Evolutionary conservation across 2,888 invertebrate species (phyloP), one percentile per base, ranked within the genome.

Genomic region (Tenthredo amoena): DNA sequence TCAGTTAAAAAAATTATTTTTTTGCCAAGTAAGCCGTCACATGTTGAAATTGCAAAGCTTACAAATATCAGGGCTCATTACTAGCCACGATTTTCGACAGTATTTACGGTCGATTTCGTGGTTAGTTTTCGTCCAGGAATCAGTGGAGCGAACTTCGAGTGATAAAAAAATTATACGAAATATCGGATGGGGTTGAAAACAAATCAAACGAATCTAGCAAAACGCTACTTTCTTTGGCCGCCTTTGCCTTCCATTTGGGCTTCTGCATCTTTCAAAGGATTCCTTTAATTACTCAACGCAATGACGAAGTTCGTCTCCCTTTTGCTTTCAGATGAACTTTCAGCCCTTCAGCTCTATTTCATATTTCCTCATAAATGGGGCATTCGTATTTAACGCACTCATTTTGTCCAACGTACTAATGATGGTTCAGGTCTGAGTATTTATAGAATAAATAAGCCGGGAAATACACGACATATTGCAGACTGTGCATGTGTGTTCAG

Each of bases 281-380:
- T 50, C 83, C 47, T 83, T 83, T 71, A 83, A 83, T 83, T 83
- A 83, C 83, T 83, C 83, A 83, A 83, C 47, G 83, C 21, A 50
- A 68, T 31, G 83, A 68, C 47, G 83, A 83, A 71, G 47, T 50
- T 83, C n/a, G 34, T 83, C 31, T 47, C 31, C 77, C 34, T 10
- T 34, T 31, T 2, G 68, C 26, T 18, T 72, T 21, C 77, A 55
- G 77, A 77, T 34, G 62, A 62, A 81, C 62, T 62, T 40, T 62
- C 62, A 81, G 34, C 15, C 58, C 47, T 47, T 47, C 47, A 15
- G 12, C 21, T 21, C 21, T 81, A 40, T 62, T 58, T 37, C 62
- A 40, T 62, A 40, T 81, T 34, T 21, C 10, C 37, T 55, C 31
- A 62, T 6, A 15, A 40, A 50, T 18, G n/a, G 40, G 26, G 18